Evolutionary conservation across 2,113 vertebrate genomes (phyloP).

Genomic region (Calypte anna): DNA sequence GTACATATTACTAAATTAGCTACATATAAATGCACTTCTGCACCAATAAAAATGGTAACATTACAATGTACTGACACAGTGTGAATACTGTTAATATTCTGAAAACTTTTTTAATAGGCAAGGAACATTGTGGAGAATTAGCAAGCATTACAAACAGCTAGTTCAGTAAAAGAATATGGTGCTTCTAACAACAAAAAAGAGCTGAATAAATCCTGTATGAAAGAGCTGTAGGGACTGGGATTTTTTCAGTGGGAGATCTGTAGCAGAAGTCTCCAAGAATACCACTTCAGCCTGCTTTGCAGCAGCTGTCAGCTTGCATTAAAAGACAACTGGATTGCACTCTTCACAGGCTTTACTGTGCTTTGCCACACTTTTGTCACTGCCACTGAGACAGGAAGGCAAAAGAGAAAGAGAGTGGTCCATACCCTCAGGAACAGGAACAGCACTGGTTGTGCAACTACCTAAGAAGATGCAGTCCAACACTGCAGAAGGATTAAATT

Average conservation of each 20-base stretch:
- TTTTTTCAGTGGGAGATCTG: neutral
- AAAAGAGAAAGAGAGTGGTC: neutral
- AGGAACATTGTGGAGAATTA: neutral
- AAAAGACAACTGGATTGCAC: neutral
- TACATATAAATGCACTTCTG: neutral
- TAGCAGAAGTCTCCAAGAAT: neutral
- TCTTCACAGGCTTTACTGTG: neutral
- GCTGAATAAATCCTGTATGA: neutral
- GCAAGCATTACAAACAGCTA: neutral
- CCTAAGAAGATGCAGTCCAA: neutral
- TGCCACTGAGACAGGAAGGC: fast-evolving
- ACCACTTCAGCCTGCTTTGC: neutral
- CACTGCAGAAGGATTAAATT: neutral
- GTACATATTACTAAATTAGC: neutral
- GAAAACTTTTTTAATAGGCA: neutral
- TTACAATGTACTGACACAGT: neutral
- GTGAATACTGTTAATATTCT: neutral
- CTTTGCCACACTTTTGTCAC: neutral
- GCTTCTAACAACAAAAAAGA: neutral
- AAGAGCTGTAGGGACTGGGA: neutral
- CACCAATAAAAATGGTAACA: neutral
- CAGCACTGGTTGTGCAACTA: neutral
- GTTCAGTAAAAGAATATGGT: neutral
- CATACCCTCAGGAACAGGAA: neutral
- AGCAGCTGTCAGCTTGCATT: constrained; percentile 33